Evolutionary conservation across 2,113 vertebrate genomes (phyloP), one percentile per base, ranked within the genome.

Genomic region (Anthoscopus minutus): DNA sequence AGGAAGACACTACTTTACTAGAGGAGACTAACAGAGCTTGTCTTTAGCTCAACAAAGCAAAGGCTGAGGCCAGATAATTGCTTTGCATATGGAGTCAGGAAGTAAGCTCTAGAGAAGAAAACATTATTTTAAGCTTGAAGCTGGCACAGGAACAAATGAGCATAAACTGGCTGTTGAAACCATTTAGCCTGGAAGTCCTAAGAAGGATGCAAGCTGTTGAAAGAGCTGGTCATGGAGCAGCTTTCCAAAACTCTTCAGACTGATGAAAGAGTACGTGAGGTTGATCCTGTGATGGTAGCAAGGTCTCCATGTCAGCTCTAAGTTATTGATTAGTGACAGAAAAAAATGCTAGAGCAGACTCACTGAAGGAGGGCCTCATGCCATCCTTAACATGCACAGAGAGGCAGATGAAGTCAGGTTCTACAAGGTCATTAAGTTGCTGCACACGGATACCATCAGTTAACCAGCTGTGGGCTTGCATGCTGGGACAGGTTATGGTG

Each of bases 121-220:
- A 90, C 1, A 0, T 40, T 93, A 21, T 82, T 91, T 91, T 91
- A 44, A 77, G 64, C 27, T 58, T 92, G 69, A 92, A 82, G 30
- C 22, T 92, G 66, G 66, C n/a, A 50, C 25, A 73, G 70, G 62
- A 86, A 33, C 38, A 92, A 84, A 84, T 66, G 27, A 47, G 12
- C 22, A 61, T 69, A 82, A 91, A 53, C n/a, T 85, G 28, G 17
- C 50, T 69, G 48, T 74, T 93, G 56, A 89, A 81, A 77, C 3
- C 28, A 57, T 60, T 74, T 64, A 24, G n/a, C 13, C 24, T 64
- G 38, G 54, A 65, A 74, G 48, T 79, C 64, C 31, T 71, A 40
- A 86, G 60, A 71, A 85, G 17, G 25, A 47, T 51, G 24, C 30
- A 70, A 77, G 11, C 60, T 0, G 0, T 76, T 0, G 0, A 70